A percentile compares a stretch with the other conserved stretches of the same genome.
These are phyloP conservation scores for Elmis aenea DNA, from an alignment of 2,888 invertebrate genomes.

Conservation along the genomic window DNA sequence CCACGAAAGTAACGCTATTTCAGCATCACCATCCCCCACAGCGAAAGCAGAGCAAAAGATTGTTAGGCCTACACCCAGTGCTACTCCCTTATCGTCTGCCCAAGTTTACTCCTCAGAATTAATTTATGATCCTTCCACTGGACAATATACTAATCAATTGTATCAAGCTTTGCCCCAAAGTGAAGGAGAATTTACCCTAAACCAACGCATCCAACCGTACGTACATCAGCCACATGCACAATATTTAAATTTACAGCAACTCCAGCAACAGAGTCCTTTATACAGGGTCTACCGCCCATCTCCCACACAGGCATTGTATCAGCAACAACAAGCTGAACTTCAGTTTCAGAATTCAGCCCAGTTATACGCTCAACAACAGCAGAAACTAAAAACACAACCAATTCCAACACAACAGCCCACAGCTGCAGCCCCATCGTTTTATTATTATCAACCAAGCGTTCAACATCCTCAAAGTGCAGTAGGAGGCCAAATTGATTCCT, in stretches of 20 bases:
- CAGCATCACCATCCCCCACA: constrained; percentile 51
- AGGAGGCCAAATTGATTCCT: constrained; percentile 73
- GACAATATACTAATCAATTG: constrained; percentile 73
- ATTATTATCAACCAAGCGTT: constrained; percentile 53
- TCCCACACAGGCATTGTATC: constrained; percentile 42
- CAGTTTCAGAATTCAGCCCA: constrained; percentile 55
- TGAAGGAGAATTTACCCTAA: constrained; percentile 65
- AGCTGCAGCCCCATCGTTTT: constrained; percentile 43
- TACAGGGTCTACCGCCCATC: constrained; percentile 43
- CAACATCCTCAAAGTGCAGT: constrained; percentile 40
- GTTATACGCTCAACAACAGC: constrained; percentile 48
- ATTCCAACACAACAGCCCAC: constrained; percentile 34
- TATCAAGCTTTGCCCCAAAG: constrained; percentile 72
- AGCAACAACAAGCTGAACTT: constrained; percentile 61
- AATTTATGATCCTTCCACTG: constrained; percentile 69
- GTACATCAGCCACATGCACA: constrained; percentile 53
- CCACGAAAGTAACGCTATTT: constrained; percentile 58
- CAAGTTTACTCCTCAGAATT: constrained; percentile 75
- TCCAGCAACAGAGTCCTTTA: constrained; percentile 51
- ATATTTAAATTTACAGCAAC: constrained; percentile 56
- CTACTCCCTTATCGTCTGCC: constrained; percentile 42
- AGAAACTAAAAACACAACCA: constrained; percentile 43
- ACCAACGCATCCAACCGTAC: constrained; percentile 70
- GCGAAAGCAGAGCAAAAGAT: no score
- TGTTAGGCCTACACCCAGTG: constrained; percentile 40